Base-by-base conservation (phyloP, 2,797 vertebrate genomes). In the Monodelphis domestica region DNA sequence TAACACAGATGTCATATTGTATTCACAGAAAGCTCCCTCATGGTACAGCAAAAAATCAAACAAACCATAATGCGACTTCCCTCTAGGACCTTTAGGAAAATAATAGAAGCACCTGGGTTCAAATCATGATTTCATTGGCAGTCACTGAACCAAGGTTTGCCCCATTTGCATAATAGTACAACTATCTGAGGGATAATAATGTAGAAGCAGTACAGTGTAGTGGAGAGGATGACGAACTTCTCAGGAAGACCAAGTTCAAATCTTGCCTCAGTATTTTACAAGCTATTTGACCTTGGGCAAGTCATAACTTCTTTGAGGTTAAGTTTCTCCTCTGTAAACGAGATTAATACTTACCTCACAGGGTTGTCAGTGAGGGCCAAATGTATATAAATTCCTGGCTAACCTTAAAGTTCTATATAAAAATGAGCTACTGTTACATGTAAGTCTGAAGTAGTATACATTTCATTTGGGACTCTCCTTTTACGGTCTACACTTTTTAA, bases 1-100 rank as follows among this genome's bases (percentile, higher is more conserved):
- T 93, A 88, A 94, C 94, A 96, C 96, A 97, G 96, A 96, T 96
- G 94, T 91, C 91, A 87, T 91, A 93, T 89, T 90, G 63, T 57
- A 94, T 96, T 97, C 95, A 91, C 78, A 84, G 96, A 96, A 97
- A 89, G 91, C 54, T 96, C 93, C 93, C 96, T 93, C 89, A 78
- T 91, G 54, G 63, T 91, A 78, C 92, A 95, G 92, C 93, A 91
- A 94, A 96, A 95, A 95, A 84, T 84, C 70, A 84, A 84, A 45
- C 38, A 78, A 45, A 50, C 0, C 9, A 78, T 7, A 84, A 50
- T 84, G 38, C 38, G 45, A 45, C 45, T 45, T 88, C 84, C 92
- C 94, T 95, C 92, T 91, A 94, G 92, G 95, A 95, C 57, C 95
- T 97, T 96, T 92, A 93, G 90, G 97, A 95, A 53, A 97, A 97